Percentiles rank a stretch among this genome's conserved stretches.
These are phyloP conservation scores for Cygnus buccinator DNA, from an alignment of 2,113 vertebrate species.

Conservation along the genomic window DNA sequence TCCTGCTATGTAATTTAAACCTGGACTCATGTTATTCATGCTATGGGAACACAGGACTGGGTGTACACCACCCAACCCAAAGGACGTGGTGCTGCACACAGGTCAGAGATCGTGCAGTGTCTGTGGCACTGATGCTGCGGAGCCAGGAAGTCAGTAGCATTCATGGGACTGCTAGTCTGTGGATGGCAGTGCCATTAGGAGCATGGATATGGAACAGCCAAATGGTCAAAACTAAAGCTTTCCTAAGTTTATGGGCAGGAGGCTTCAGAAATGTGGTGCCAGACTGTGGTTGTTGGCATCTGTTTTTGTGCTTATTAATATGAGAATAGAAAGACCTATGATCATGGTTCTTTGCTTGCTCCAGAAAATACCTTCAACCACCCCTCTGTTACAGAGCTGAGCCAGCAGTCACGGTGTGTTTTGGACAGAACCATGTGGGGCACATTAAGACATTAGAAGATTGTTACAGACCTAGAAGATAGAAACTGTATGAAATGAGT, in stretches of 20 bases:
- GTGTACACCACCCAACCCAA: neutral
- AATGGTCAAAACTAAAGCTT: neutral
- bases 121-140: neutral
- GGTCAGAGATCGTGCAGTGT: accelerated
- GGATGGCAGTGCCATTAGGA: neutral
- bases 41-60: constrained; percentile 3
- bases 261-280: neutral
- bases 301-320: neutral
- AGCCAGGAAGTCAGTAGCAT: neutral
- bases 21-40: neutral
- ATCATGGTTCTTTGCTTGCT: neutral
- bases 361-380: neutral
- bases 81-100: neutral
- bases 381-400: neutral
- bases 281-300: neutral
- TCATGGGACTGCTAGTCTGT: neutral
- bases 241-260: neutral
- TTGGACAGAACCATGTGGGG: neutral
- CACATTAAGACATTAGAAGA: neutral
- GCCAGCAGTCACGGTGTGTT: neutral
- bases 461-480: too few species aligned
- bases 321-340: neutral
- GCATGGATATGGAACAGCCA: neutral
- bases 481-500: neutral
- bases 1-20: constrained; percentile 64